phyloP scores from a whole-genome alignment of 1,140 invertebrate genomes.

The Linepithema humile region DNA sequence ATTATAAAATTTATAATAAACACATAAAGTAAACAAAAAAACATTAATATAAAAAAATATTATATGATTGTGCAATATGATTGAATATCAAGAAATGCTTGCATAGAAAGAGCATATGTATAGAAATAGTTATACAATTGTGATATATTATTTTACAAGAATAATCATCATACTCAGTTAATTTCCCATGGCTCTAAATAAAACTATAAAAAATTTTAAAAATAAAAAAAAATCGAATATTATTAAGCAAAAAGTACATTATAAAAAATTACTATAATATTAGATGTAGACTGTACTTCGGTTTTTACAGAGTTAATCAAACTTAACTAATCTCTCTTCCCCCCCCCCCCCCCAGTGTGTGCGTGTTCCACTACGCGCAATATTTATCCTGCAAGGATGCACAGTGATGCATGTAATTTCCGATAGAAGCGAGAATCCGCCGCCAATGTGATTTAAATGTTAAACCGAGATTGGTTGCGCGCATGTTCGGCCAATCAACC shows the following conservation, averaged over 20 bases:
- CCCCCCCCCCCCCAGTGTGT: too few relatives aligned
- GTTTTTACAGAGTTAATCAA: not conserved
- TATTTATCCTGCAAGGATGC: constrained; percentile 53
- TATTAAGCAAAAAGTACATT: not conserved
- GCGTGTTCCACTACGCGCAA: too few relatives aligned
- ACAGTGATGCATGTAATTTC: constrained; percentile 52
- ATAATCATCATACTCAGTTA: not conserved
- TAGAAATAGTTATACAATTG: not conserved
- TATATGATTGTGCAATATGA: too few relatives aligned
- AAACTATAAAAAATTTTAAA: not conserved
- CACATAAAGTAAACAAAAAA: not conserved
- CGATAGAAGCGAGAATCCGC: constrained; percentile 34
- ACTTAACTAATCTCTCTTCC: constrained; percentile 16
- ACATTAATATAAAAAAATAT: not conserved
- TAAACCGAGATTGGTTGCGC: constrained; percentile 51
- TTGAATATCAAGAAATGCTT: not conserved
- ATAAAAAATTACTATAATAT: not conserved
- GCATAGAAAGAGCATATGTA: not conserved
- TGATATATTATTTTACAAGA: not conserved
- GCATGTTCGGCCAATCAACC: constrained; percentile 46
- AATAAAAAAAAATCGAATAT: not conserved
- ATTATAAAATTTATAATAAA: not conserved
- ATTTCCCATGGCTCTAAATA: not conserved
- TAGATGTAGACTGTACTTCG: not conserved
- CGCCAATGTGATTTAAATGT: constrained; percentile 57